Evolutionary conservation across 2,113 vertebrate species (phyloP), one percentile per base, ranked within the genome.

Genomic region (Prunella fulvescens): DNA sequence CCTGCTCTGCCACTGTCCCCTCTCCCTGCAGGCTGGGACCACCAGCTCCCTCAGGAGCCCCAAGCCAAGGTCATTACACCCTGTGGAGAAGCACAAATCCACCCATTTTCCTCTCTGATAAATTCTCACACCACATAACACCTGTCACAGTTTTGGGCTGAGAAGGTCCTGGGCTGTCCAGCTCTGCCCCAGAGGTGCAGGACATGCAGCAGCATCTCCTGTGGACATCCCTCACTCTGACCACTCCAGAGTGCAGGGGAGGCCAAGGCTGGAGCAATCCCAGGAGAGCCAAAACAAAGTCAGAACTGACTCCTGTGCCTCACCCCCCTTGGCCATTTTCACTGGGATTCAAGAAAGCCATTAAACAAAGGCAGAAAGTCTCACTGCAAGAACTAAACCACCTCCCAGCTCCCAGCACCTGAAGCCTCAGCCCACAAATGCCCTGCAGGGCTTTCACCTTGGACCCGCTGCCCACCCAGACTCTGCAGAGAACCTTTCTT

Each of bases 381-480:
- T 70, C 53, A 25, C 0, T 45, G 22, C 78, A 62, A 24, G 56
- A 87, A 31, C 39, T 25, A 22, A 82, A 83, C 1, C 37, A 31
- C 39, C 28, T 54, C 18, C 64, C 48, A 64, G 12, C 58, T 73
- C 72, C 47, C 69, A 58, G 5, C 37, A 35, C 37, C 62, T 14
- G 4, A 83, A 71, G 65, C 73, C 72, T 48, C 45, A 88, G 64
- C 54, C 40, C 60, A 56, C 14, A 86, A 10, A 35, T 4, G 12
- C 37, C 78, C 45, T 2, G 1, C 19, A 23, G 79, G 6, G 14
- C 19, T 70, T 24, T 54, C 24, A 37, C 23, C 28, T 16, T 4
- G 13, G 54, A 71, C 2, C 66, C 0, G 0, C 66, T 45, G 57
- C 71, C 42, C 66, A 2, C 7, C 5, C 0, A 1, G n/a, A 6